Evolutionary conservation across 1,140 invertebrate genomes (phyloP), one percentile per base, ranked within the genome.

Genomic region (Papilio helenus): DNA sequence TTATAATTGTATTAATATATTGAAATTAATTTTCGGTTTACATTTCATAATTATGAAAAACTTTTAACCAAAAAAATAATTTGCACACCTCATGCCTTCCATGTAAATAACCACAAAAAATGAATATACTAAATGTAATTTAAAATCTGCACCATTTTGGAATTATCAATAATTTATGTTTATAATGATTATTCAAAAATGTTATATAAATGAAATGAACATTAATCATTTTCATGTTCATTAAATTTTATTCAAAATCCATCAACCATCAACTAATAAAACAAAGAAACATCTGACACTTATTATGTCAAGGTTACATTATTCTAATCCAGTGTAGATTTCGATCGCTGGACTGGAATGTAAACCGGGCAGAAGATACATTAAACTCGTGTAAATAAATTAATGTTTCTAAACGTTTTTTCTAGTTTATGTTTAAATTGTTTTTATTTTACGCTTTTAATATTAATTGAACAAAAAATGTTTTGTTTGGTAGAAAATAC

Each of bases 61-160:
- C 74, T 80, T 51, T 73, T 83, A 83, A 18, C 14, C 1, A 46
- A 73, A 80, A 80, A 23, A 78, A 82, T 81, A 72, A 83, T 81
- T 76, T 87, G 89, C 87, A 87, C 86, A 88, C 88, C 87, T 91
- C 85, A 89, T 87, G 90, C 90, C 92, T 93, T 93, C 90, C 90
- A 92, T 93, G 90, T 93, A 92, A 82, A 92, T 92, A 74, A 72
- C 16, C 34, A 71, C 34, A 46, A 7, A 26, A 20, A 49, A n/a
- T 2, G 20, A 73, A 73, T 73, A 73, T 23, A n/a, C 49, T 49
- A 73, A 44, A 49, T 73, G 49, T 20, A 72, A 42, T 72, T 46
- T 42, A 7, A 65, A 65, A 65, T 14, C 26, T 65, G 61, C 61
- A 65, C 61, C 34, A 39, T 39, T 29, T 65, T 55, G 51, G 18